Base-by-base conservation (phyloP, 1,140 invertebrate genomes). In the Panonychus citri region DNA sequence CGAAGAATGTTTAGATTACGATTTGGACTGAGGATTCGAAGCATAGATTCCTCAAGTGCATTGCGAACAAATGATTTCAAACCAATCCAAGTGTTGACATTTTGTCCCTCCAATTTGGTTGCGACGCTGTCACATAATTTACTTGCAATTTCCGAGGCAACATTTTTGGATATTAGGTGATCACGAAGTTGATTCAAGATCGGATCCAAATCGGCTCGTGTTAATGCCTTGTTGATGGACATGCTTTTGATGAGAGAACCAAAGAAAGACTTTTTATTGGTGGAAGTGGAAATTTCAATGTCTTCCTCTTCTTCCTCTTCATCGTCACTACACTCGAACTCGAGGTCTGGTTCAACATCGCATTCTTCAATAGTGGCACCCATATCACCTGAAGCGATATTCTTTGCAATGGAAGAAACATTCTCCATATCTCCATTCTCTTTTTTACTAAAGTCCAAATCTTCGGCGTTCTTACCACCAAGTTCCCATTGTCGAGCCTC, bases 91-190 rank as follows among this genome's bases (percentile, higher is more conserved):
- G 65, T 61, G 13, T 60, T 69, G 13, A 65, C 50, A n/a, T 62
- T 54, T 60, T 66, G 63, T 59, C 95, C 95, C 66, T 93, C 85
- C 10, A 99, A 72, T 67, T 95, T 94, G 0, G 75, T 73, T 10
- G 83, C 80, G 13, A 98, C 90, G 4, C 90, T 95, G 52, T 96
- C 85, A 67, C 94, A 98, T 13, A 99, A 72, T 66, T 95, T 94
- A 19, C 76, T 73, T 10, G 94, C 80, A 62, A 99, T 96, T 62
- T 99, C 94, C 0, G 87, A 71, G 28, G 95, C 95, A 2, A 99
- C 95, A 71, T 99, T 99, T 70, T 99, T 98, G 0, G 77, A 75
- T 62, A 98, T 96, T 27, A 99, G 74, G 70, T 95, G 91, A 68
- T 98, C 93, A 59, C 83, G 83, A 72, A 99, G 76, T 70, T 97